Base-by-base conservation (phyloP, 2,113 vertebrate genomes). In the Psittacula cyanocephala region DNA sequence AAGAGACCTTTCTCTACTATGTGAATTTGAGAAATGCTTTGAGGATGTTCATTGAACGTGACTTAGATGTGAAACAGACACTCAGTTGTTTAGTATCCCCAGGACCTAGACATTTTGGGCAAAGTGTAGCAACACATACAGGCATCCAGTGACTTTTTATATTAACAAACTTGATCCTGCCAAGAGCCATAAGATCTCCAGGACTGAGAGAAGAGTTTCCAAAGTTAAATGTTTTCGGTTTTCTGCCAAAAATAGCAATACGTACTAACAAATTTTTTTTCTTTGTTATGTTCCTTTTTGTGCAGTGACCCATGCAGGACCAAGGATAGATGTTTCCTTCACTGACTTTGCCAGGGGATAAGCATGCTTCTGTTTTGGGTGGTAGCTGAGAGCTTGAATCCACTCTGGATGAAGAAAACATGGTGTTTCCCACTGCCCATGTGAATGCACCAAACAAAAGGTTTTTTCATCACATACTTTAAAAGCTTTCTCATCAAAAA, bases 221-320 rank as follows among this genome's bases (percentile, higher is more conserved):
- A 35, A 59, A 78, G 17, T 7, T n/a, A 62, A 59, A 23, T 50
- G 3, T 23, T 91, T 55, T 59, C 11, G 0, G 16, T 70, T 86
- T 89, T 35, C 44, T 76, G 3, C 3, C 5, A n/a, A 72, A 85
- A 81, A 15, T 5, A n/a, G 1, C 13, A 50, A 17, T 17, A 60
- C 39, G 0, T 63, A 7, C 9, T 67, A 46, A 4, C 3, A 55
- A 29, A 1, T 53, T 3, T 9, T 55, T 0, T 55, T 0, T 69
- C 33, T 64, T 55, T 57, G 5, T 44, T 52, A 11, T 4, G 6
- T 4, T 63, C 13, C 1, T 78, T 59, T 82, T 39, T 20, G 8
- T 60, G 4, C 11, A 55, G 28, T 18, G 44, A 37, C 8, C 7
- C 25, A 18, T 47, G 3, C 43, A 13, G 52, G 8, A 60, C 1